A percentile compares a stretch with the other conserved stretches of the same genome.
phyloP scores from a whole-genome alignment of 2,113 vertebrate genomes.

The Muntiacus muntjak region DNA sequence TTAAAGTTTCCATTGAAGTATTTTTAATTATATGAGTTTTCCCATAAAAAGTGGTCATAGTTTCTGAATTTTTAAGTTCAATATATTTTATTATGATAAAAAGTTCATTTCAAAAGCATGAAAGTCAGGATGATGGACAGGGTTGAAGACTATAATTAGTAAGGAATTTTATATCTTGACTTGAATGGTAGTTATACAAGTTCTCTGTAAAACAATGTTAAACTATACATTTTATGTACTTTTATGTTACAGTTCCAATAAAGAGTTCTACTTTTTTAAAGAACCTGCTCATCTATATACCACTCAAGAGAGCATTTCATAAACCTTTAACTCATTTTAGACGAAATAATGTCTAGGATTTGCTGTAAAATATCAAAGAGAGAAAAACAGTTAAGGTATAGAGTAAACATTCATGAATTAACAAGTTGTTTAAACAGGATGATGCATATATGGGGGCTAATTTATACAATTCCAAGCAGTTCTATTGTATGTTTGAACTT shows the following conservation, averaged over 20 bases:
- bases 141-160: neutral
- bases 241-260: neutral
- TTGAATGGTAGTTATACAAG: neutral
- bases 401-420: neutral
- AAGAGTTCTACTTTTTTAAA: neutral
- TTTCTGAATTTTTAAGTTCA: conserved; percentile 17
- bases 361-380: conserved; percentile 12
- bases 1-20: neutral
- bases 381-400: neutral
- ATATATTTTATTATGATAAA: neutral
- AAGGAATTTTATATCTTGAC: neutral
- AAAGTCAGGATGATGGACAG: neutral
- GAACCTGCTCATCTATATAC: neutral
- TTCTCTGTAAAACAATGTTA: neutral
- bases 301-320: neutral
- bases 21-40: neutral
- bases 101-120: conserved; percentile 17
- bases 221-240: neutral
- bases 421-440: neutral
- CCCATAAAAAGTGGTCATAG: neutral
- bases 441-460: neutral
- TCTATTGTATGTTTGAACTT: neutral
- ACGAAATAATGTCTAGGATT: neutral
- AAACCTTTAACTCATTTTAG: neutral
- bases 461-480: neutral